Evolutionary conservation across 2,888 invertebrate species (phyloP).

Genomic region (Sphaerophoria rueppellii): DNA sequence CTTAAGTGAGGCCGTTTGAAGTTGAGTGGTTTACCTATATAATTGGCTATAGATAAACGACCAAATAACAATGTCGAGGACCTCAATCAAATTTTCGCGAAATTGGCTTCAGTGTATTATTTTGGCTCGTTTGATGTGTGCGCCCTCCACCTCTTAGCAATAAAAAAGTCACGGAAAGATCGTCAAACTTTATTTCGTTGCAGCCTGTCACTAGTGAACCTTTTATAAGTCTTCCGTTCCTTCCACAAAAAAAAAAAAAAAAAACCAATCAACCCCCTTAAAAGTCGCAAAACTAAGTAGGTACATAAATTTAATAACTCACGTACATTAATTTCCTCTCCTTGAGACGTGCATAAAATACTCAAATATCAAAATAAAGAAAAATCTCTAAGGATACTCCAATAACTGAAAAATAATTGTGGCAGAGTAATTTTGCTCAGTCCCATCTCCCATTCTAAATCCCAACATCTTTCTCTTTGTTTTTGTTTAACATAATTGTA

Average conservation of each 20-base stretch:
- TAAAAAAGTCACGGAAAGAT: no score
- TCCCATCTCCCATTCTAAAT: neutral
- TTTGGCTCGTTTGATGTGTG: no score
- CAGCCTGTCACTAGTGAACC: no score
- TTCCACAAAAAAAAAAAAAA: neutral
- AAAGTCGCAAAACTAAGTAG: neutral
- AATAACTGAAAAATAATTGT: slow-evolving; percentile 71
- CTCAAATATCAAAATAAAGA: slow-evolving; percentile 24
- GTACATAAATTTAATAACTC: slow-evolving; percentile 9
- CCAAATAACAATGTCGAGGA: neutral
- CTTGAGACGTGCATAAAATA: slow-evolving; percentile 39
- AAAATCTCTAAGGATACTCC: slow-evolving; percentile 54
- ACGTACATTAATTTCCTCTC: slow-evolving; percentile 40
- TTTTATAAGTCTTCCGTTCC: neutral
- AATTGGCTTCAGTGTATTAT: no score
- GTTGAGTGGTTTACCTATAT: slow-evolving; percentile 31
- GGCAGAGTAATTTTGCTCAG: slow-evolving; percentile 61
- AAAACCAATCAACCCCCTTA: neutral
- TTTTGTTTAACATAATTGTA: slow-evolving; percentile 31
- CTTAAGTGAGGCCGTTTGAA: slow-evolving; percentile 23
- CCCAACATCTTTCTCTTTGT: neutral
- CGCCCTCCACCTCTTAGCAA: no score
- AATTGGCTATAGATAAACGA: slow-evolving; percentile 16
- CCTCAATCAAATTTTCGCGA: no score
- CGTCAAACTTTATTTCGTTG: no score